Conservation (phyloP, 1,140 invertebrate species). For the Atta colombica region DNA sequence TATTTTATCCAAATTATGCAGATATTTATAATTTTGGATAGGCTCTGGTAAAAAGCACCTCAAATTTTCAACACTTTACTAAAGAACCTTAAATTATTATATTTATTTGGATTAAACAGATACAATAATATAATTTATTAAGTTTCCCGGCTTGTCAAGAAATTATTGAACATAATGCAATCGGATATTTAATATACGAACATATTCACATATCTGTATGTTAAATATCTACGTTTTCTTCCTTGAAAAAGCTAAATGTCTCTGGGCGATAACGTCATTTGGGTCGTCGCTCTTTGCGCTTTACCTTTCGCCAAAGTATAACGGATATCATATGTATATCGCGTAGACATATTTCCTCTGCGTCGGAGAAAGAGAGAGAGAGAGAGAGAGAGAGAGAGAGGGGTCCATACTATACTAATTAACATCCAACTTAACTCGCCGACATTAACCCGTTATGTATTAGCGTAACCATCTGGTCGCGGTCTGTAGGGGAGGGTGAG, state of each 20-base stretch:
- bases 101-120: background rate
- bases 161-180: background rate
- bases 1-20: too few species aligned
- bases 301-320: slow-evolving; percentile 33
- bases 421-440: slow-evolving; percentile 51
- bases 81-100: background rate
- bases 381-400: background rate
- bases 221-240: background rate
- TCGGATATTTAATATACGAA: background rate
- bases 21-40: too few species aligned
- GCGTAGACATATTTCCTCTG: background rate
- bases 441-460: slow-evolving; percentile 55
- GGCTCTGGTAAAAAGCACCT: too few species aligned
- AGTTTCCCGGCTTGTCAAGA: background rate
- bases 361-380: background rate
- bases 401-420: slow-evolving; percentile 59
- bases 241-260: slow-evolving; percentile 18
- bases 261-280: slow-evolving; percentile 36
- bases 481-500: slow-evolving; percentile 21
- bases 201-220: background rate
- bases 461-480: slow-evolving; percentile 46
- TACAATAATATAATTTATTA: background rate
- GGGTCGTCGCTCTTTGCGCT: slow-evolving; percentile 27
- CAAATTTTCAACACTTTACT: too few species aligned
- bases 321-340: slow-evolving; percentile 17